phyloP scores from a whole-genome alignment of 1,140 invertebrate species.

The Elymnias hypermnestra region DNA sequence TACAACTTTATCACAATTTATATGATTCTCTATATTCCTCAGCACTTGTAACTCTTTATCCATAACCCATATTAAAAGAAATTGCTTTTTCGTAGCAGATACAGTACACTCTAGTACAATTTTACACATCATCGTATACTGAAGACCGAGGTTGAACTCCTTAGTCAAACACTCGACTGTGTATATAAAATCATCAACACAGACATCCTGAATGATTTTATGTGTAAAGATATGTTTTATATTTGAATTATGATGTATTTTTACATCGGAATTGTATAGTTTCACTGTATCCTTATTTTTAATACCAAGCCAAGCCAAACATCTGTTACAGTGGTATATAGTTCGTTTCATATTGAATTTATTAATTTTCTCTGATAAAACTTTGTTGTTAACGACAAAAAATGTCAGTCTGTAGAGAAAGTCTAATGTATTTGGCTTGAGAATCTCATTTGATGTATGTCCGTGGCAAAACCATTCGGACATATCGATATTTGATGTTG shows the following conservation, averaged over 20 bases:
- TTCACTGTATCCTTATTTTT: constrained; percentile 59
- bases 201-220: constrained; percentile 33
- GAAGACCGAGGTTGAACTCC: constrained; percentile 65
- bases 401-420: constrained; percentile 73
- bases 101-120: constrained; percentile 63
- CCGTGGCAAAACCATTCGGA: constrained; percentile 78
- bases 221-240: constrained; percentile 40
- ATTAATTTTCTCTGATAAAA: constrained; percentile 54
- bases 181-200: constrained; percentile 68
- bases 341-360: constrained; percentile 63
- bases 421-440: constrained; percentile 67
- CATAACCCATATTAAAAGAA: constrained; percentile 75
- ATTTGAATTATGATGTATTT: constrained; percentile 38
- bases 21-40: constrained; percentile 34
- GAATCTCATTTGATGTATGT: constrained; percentile 33
- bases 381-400: constrained; percentile 60
- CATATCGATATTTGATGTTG: constrained; percentile 73
- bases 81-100: constrained; percentile 58
- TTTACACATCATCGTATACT: constrained; percentile 70
- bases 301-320: constrained; percentile 73
- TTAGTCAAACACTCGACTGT: constrained; percentile 67
- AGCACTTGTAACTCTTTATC: constrained; percentile 75
- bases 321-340: constrained; percentile 73
- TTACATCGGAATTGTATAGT: constrained; percentile 68
- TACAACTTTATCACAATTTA: constrained; percentile 44